Base-by-base conservation (phyloP, 1,140 invertebrate genomes). In the Cyclargus thomasi region DNA sequence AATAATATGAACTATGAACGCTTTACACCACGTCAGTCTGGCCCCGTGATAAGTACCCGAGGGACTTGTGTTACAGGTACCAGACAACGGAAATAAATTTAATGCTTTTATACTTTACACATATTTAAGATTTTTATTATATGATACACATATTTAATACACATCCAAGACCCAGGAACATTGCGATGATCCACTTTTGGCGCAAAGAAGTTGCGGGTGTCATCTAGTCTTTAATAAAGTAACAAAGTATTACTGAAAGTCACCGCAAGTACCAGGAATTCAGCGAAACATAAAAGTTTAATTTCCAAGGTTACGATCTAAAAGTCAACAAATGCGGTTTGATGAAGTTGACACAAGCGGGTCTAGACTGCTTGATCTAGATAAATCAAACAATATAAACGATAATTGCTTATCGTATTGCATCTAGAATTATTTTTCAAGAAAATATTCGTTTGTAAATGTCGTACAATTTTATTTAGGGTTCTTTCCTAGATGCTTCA, bases 221-320 rank as follows among this genome's bases (percentile, higher is more conserved):
- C n/a, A n/a, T n/a, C n/a, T n/a, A n/a, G n/a, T n/a, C n/a, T 29
- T 29, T 29, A 29, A 29, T 29, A 4, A 29, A 29, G 29, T 1
- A 29, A 29, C 29, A 29, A 7, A 29, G 29, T 14, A 47, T 47
- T 0, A 47, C 10, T 47, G 39, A 16, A 47, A 11, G 39, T 39
- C 1, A 35, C 29, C 1, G 11, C 10, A 8, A 47, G 29, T 47
- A 47, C 39, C 8, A 47, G 39, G 39, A 47, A 47, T 47, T 47
- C 39, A 47, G 39, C 4, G 8, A 47, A 16, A 2, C 55, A 59
- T 11, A 59, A 21, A 59, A 59, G 18, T 11, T 59, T 59, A 20
- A 59, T 20, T 59, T 11, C 55, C 18, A 59, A 20, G 55, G 55
- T 59, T 59, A 59, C 55, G 55, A 59, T 21, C 55, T 20, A 20